Evolutionary conservation across 2,888 invertebrate species (phyloP).

Genomic region (Dione juno): DNA sequence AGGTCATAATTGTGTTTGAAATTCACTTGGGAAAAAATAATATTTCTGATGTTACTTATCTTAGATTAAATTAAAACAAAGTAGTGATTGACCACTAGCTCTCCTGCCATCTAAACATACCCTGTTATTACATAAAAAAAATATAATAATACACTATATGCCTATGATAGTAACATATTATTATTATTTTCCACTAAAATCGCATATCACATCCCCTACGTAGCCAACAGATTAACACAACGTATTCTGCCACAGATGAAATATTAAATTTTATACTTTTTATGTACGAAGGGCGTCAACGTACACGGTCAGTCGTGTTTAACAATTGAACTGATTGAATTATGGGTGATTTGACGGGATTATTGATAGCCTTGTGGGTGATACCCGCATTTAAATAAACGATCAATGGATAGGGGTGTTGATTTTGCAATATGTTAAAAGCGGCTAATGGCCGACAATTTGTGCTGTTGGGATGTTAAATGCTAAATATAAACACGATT

Average conservation of each 20-base stretch:
- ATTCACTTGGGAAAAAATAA: not conserved
- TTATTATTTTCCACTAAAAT: not conserved
- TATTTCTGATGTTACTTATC: too few species aligned
- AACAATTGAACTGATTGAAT: slow-evolving; percentile 82
- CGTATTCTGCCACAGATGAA: slow-evolving; percentile 43
- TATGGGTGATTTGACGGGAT: slow-evolving; percentile 70
- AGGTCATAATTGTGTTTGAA: not conserved
- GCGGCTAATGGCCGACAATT: not conserved
- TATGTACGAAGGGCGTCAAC: slow-evolving; percentile 69
- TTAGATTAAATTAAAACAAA: too few species aligned
- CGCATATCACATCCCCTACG: not conserved
- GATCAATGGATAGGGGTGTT: slow-evolving; percentile 40
- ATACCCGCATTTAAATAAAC: slow-evolving; percentile 14
- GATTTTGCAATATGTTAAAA: slow-evolving; percentile 31
- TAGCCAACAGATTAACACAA: not conserved
- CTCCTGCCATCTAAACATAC: too few species aligned
- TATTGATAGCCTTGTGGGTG: slow-evolving; percentile 61
- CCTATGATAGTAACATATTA: not conserved
- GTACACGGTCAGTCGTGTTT: slow-evolving; percentile 74
- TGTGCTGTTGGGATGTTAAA: not conserved
- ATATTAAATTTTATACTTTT: slow-evolving; percentile 21
- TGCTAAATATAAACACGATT: too few species aligned
- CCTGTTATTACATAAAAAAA: too few species aligned
- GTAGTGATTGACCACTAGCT: too few species aligned
- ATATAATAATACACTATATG: too few species aligned